phyloP scores from a whole-genome alignment of 2,888 invertebrate species.

The Chironomus tentans region DNA sequence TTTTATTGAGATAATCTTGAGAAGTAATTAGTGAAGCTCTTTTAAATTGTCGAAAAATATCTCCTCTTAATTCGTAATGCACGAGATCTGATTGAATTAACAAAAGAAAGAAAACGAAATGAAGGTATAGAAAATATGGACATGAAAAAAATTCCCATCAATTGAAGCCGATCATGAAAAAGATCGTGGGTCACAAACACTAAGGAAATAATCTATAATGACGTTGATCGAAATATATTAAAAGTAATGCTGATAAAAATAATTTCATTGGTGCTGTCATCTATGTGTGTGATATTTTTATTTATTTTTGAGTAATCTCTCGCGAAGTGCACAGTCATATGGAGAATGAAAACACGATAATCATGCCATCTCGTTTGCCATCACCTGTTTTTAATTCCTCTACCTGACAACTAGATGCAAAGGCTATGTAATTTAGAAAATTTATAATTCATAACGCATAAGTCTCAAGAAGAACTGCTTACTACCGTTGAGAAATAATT shows the following conservation, averaged over 20 bases:
- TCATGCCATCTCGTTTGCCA: conserved; percentile 4
- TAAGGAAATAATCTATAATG: background rate
- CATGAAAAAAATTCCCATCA: background rate
- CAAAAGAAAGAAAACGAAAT: background rate
- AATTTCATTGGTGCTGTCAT: background rate
- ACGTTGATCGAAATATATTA: too few relatives aligned
- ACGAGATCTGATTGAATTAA: background rate
- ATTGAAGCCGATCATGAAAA: background rate
- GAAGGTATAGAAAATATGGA: too few relatives aligned
- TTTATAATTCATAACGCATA: conserved; percentile 20
- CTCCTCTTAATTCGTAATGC: background rate
- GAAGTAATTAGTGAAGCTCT: conserved; percentile 1
- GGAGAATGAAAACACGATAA: background rate
- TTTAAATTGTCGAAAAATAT: background rate
- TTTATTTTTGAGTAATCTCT: background rate
- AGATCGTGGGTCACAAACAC: conserved; percentile 2
- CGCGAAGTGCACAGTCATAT: background rate
- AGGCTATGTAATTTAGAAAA: background rate
- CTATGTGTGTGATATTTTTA: background rate
- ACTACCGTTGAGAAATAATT: background rate
- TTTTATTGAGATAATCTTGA: background rate
- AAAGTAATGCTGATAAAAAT: background rate
- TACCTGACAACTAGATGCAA: background rate
- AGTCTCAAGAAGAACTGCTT: background rate
- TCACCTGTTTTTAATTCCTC: conserved; percentile 10